phyloP scores from a whole-genome alignment of 2,888 invertebrate species.

The Rhopalosiphum nymphaeae region DNA sequence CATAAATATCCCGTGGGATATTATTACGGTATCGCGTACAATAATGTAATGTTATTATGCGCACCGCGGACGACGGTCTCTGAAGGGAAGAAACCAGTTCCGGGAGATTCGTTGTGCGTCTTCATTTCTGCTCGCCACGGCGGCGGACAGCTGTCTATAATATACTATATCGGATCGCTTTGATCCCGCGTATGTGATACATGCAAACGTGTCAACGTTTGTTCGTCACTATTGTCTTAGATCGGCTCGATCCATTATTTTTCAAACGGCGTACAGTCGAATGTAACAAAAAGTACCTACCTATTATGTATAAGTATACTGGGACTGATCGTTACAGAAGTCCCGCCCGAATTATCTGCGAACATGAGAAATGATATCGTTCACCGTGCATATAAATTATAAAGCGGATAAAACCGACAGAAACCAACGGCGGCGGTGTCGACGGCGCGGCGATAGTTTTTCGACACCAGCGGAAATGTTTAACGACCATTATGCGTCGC shows the following conservation, averaged over 20 bases:
- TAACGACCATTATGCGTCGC: background rate
- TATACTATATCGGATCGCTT: background rate
- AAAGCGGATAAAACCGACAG: background rate
- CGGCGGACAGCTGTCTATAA: constrained; percentile 39
- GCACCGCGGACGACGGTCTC: background rate
- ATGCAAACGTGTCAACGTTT: background rate
- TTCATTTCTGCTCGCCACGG: background rate
- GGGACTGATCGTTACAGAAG: background rate
- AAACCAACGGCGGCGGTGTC: background rate
- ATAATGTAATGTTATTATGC: constrained; percentile 1
- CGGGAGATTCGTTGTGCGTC: constrained; percentile 33
- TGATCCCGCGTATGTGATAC: background rate
- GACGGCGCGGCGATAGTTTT: background rate
- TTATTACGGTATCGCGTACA: background rate
- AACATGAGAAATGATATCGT: background rate
- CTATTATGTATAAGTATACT: too few relatives aligned
- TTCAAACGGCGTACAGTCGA: background rate
- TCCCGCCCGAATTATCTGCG: background rate
- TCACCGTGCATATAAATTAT: too few relatives aligned
- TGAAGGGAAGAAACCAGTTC: constrained; percentile 49
- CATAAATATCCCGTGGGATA: constrained; percentile 57
- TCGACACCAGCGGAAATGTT: background rate
- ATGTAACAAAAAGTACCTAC: too few relatives aligned
- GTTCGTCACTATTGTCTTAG: background rate
- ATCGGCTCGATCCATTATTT: background rate